phyloP scores from a whole-genome alignment of 2,797 vertebrate genomes.

The Peromyscus nudipes region DNA sequence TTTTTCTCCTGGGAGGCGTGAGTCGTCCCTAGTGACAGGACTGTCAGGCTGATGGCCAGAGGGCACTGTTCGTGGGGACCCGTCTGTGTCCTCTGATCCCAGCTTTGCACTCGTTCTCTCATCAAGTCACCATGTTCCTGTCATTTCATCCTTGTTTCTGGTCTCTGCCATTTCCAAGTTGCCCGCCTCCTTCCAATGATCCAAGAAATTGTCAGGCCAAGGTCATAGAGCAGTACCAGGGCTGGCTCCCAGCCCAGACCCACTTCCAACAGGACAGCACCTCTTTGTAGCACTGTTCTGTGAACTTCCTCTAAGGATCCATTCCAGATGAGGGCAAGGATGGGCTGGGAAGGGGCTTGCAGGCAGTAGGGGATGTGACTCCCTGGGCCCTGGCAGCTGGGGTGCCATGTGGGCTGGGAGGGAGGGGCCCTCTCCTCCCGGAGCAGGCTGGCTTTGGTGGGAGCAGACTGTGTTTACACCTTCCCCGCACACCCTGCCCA shows the following conservation, averaged over 20 bases:
- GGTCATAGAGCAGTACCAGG: conserved; percentile 26
- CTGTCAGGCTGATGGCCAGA: conserved; percentile 56
- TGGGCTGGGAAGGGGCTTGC: neutral
- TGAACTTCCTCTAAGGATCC: neutral
- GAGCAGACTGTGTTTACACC: conserved; percentile 81
- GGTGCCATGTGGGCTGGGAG: conserved; percentile 66
- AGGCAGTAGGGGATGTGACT: neutral
- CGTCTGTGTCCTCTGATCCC: neutral
- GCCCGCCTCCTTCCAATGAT: conserved; percentile 40
- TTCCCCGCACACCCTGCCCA: conserved; percentile 72
- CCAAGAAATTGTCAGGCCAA: conserved; percentile 61
- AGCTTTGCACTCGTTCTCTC: neutral
- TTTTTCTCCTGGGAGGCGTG: neutral
- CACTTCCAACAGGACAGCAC: neutral
- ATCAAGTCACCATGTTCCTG: conserved; percentile 31
- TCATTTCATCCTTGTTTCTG: conserved; percentile 23
- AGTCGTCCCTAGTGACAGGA: neutral
- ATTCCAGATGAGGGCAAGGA: neutral
- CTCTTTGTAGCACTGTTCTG: neutral
- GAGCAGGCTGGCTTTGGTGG: conserved; percentile 72
- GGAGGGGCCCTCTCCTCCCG: conserved; percentile 45
- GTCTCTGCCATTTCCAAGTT: neutral
- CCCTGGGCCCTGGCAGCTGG: conserved; percentile 34
- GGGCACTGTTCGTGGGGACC: conserved; percentile 19
- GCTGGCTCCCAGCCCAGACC: conserved; percentile 62